These are phyloP conservation scores for Otolemur crassicaudatus DNA, from an alignment of 2,797 vertebrate species.

Conservation along the genomic window DNA sequence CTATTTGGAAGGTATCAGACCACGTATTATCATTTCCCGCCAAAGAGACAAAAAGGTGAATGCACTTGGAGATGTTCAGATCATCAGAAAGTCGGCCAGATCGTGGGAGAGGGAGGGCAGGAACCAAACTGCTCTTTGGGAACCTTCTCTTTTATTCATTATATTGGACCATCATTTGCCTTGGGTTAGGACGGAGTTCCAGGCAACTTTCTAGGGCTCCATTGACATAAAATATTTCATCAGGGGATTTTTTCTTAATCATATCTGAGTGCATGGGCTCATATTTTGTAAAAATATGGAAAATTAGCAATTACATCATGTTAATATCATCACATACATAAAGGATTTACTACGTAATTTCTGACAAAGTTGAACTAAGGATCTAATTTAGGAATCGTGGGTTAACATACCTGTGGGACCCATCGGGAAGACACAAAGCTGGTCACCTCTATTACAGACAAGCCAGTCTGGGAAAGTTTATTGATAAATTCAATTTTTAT, in stretches of 20 bases:
- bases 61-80: background rate
- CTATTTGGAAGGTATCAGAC: background rate
- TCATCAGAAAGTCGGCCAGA: background rate
- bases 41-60: background rate
- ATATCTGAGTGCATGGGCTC: background rate
- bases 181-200: background rate
- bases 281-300: constrained; percentile 18
- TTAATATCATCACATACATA: background rate
- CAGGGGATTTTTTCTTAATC: background rate
- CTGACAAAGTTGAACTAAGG: background rate
- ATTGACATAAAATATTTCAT: background rate
- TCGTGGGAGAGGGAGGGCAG: background rate
- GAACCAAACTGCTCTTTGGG: background rate
- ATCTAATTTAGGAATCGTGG: background rate
- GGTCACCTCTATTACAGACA: constrained; percentile 95
- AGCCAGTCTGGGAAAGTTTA: constrained; percentile 94
- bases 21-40: background rate
- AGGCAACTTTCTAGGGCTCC: background rate
- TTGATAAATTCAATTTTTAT: constrained; percentile 97
- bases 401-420: constrained; percentile 95
- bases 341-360: background rate
- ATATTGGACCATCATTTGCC: background rate
- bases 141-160: background rate
- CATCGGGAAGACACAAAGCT: constrained; percentile 98
- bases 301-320: background rate